Conservation (phyloP, 2,888 invertebrate genomes). For the Ichneumon xanthorius region DNA sequence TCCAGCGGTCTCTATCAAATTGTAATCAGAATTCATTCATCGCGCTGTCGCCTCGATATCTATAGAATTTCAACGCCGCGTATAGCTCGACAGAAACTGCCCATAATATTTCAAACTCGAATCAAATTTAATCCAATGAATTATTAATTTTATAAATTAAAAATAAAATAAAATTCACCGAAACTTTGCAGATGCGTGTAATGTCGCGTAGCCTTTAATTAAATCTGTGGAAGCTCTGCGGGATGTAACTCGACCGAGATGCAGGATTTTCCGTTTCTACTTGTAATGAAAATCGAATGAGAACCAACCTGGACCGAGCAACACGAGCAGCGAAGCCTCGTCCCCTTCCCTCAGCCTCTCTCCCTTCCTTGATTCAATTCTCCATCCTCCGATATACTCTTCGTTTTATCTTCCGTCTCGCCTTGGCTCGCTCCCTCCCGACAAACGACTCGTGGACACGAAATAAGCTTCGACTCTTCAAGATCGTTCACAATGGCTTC, state of each 20-base stretch:
- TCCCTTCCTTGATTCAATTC: conserved; percentile 53
- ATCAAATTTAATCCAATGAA: background rate
- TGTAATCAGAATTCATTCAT: conserved; percentile 59
- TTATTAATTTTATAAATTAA: background rate
- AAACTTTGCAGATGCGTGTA: too few relatives aligned
- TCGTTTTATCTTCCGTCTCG: conserved; percentile 8
- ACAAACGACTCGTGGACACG: conserved; percentile 26
- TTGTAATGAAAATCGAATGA: conserved; percentile 41
- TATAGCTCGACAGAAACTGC: background rate
- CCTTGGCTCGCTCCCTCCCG: conserved; percentile 7
- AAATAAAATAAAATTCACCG: background rate
- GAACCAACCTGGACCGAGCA: conserved; percentile 54
- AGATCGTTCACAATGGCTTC: conserved; percentile 9
- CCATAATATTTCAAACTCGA: background rate
- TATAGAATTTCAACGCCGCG: background rate
- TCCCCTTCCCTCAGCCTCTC: conserved; percentile 12
- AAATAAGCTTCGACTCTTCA: conserved; percentile 17
- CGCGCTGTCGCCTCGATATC: conserved; percentile 31
- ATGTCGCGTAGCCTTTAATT: background rate
- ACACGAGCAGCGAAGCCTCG: conserved; percentile 28
- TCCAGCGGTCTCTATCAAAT: conserved; percentile 24
- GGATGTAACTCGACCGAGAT: conserved; percentile 15
- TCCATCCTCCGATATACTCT: conserved; percentile 32
- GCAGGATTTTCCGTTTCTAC: conserved; percentile 15
- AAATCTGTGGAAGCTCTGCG: background rate